Base-by-base conservation (phyloP, 2,797 vertebrate genomes). In the Notolabrus celidotus region DNA sequence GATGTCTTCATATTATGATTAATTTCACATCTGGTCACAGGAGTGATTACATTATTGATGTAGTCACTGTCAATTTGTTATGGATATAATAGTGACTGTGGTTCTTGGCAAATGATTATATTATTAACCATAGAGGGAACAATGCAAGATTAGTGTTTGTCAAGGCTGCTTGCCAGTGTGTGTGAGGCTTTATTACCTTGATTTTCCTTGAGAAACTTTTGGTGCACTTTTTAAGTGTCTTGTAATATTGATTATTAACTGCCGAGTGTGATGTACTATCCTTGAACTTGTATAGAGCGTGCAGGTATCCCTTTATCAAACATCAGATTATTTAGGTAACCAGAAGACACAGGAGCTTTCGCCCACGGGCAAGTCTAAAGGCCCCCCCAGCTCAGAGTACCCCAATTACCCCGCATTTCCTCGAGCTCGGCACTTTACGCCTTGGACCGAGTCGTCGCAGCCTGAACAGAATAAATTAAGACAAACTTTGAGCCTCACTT, bases 1-100 rank as follows among this genome's bases (percentile, higher is more conserved):
- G 73, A 86, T 76, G 85, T 88, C 82, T 86, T 78, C 60, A 87
- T 86, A 85, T 85, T 67, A 78, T 86, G 89, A 89, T 81, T 84
- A 62, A 89, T 92, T 89, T 87, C 65, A 82, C 79, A 86, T 86
- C 75, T 88, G 80, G 82, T 87, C 77, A 88, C 80, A 87, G 84
- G 38, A 79, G 71, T 72, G 66, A 85, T 89, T 86, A 68, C 61
- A 84, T 89, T 92, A 93, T 89, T 88, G 89, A 92, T 82, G 80
- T 71, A 76, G 86, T 80, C 77, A 67, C 77, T 41, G 77, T 78
- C 68, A 77, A 88, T 92, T 91, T 87, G 66, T 54, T 31, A 81
- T 53, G 86, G 83, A 70, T 83, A 71, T 88, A 79, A 86, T 77
- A 82, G 80, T 71, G 78, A 74, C 75, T 74, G 67, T 78, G 85